These are phyloP conservation scores for Pachypsylla venusta DNA, from an alignment of 1,140 invertebrate genomes.

Conservation along the genomic window DNA sequence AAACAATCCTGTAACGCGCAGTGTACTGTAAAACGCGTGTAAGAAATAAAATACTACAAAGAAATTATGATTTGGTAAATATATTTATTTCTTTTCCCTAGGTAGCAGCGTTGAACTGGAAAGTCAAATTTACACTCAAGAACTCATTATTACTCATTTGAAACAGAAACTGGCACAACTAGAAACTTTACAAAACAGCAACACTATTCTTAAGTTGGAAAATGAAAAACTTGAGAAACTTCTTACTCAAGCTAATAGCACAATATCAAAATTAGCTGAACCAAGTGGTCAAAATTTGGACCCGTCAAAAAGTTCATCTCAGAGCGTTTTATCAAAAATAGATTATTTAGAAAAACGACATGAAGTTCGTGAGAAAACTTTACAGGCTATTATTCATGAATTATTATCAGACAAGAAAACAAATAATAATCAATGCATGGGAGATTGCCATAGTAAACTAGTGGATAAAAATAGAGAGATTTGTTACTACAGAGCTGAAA, in stretches of 20 bases:
- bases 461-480: constrained; percentile 32
- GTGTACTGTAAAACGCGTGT: too few species aligned
- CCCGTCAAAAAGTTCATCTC: constrained; percentile 32
- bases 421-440: constrained; percentile 30
- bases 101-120: constrained; percentile 33
- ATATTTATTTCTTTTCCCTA: too few species aligned
- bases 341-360: constrained; percentile 34
- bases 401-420: constrained; percentile 29
- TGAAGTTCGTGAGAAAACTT: constrained; percentile 34
- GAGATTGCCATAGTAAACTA: constrained; percentile 20
- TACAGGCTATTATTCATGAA: constrained; percentile 35
- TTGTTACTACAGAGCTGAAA: constrained; percentile 35
- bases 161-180: constrained; percentile 35
- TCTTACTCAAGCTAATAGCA: neutral
- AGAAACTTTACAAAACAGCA: neutral
- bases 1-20: too few species aligned
- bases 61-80: too few species aligned
- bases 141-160: constrained; percentile 38
- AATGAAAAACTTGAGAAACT: neutral
- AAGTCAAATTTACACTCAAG: constrained; percentile 35
- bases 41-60: too few species aligned
- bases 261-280: neutral
- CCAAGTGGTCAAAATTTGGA: neutral
- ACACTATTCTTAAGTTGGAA: neutral
- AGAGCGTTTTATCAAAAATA: constrained; percentile 33